Base-by-base conservation (phyloP, 2,888 invertebrate species). In the Oxytorus armatus region DNA sequence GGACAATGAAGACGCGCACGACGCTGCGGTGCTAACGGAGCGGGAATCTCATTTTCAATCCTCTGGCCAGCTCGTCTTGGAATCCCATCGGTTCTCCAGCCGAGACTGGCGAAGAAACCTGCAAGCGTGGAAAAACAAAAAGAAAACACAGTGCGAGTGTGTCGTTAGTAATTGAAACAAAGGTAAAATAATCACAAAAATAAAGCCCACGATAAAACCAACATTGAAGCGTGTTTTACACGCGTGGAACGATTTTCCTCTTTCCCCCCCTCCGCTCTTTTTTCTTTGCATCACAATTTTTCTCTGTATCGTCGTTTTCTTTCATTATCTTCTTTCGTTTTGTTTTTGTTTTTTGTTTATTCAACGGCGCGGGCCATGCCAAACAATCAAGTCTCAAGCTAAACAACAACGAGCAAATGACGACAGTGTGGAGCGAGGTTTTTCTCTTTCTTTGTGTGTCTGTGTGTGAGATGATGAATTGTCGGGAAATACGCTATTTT, bases 321-420 rank as follows among this genome's bases (percentile, higher is more conserved):
- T 47, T 49, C 51, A 14, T 42, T 18, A 39, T 39, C 29, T 57
- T 68, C 51, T 11, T 42, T 44, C n/a, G 4, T 14, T 55, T 74
- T 5, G 72, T 53, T 51, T 51, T 29, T 68, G 25, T 42, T 53
- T 55, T 51, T 44, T 47, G 11, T 61, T 57, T 25, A 63, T 72
- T 73, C 57, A 69, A 88, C 88, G 89, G 87, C 90, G 88, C 88
- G 88, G 86, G 89, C 89, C 91, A 91, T 91, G 91, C 91, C 86
- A 90, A 88, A 90, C 90, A 91, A 90, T 90, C 88, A 91, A 86
- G 83, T 88, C 82, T 88, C 89, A 91, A 91, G 91, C 91, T 89
- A 74, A 90, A 90, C 90, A 89, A 91, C 89, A 91, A 90, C 90
- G 90, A 91, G 90, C 89, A 91, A 86, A 84, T 78, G 84, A 77